Base-by-base conservation (phyloP, 1,140 invertebrate genomes). In the Vanessa tameamea region DNA sequence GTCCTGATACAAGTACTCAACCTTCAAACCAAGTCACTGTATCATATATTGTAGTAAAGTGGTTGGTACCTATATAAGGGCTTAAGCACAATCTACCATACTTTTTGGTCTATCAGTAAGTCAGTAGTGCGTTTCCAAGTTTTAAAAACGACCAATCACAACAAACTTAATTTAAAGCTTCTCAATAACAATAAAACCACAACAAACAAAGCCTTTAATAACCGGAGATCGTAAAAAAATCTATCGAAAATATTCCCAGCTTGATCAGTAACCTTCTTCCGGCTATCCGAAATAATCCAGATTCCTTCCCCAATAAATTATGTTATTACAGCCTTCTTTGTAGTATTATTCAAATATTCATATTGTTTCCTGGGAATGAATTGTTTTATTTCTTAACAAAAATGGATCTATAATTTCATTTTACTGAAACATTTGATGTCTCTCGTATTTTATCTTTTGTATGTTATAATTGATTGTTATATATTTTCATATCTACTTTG, bases 281-380 rank as follows among this genome's bases (percentile, higher is more conserved):
- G 50, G 20, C 11, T 37, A 16, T 55, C n/a, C 65, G 51, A 37
- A 48, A 26, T 53, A 15, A 53, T 53, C 26, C 50, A 55, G 65
- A 43, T 67, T 43, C 48, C 51, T 67, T 53, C 55, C 14, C 43
- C 23, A 67, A 67, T 67, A 67, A 67, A 67, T 53, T 67, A 67
- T 67, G n/a, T 66, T 67, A 67, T 55, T 67, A 67, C 65, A 31
- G 37, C 47, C 26, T 67, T 67, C 26, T 67, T 67, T 67, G 11
- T 31, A 13, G 26, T 37, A 61, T 55, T 65, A 72, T 72, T 72
- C 69, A 72, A 65, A 72, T 72, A 55, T 72, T 47, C 50, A 53
- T 57, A 65, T 72, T 72, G 63, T 65, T 65, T 57, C 53, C 50
- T 53, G 31, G 26, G 57, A 61, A 61, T 61, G 31, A 61, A 43